Conservation (phyloP, 2,113 vertebrate genomes). For the Seriola dumerili region DNA sequence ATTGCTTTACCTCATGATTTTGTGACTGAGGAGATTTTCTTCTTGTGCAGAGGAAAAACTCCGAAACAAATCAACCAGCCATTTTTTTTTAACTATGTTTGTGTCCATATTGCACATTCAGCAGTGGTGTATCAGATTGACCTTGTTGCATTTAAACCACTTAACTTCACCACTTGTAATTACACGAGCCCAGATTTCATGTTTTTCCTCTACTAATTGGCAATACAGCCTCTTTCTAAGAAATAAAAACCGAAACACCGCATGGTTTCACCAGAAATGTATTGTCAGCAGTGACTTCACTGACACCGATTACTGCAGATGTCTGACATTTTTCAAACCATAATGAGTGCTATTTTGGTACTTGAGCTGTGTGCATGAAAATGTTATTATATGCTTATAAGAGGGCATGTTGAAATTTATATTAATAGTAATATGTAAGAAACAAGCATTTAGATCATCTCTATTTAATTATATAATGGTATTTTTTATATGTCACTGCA, state of each 20-base stretch:
- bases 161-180: slow-evolving; percentile 20
- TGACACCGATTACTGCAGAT: slow-evolving; percentile 2
- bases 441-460: not conserved
- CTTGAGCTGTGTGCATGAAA: not conserved
- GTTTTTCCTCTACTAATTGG: slow-evolving; percentile 13
- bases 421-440: not conserved
- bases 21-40: slow-evolving; percentile 24
- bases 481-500: not conserved
- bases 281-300: slow-evolving; percentile 33
- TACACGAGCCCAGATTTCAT: slow-evolving; percentile 9
- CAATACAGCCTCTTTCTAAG: slow-evolving; percentile 16
- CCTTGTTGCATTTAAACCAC: slow-evolving; percentile 5
- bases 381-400: not conserved
- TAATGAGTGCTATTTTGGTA: not conserved
- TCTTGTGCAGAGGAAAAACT: slow-evolving; percentile 29
- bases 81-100: slow-evolving; percentile 25
- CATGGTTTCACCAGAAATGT: slow-evolving; percentile 16
- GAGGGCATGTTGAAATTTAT: not conserved
- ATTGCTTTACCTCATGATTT: slow-evolving; percentile 40
- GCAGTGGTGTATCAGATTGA: slow-evolving; percentile 42
- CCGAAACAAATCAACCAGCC: slow-evolving; percentile 34
- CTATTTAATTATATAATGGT: not conserved
- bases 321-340: slow-evolving; percentile 4
- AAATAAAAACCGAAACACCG: slow-evolving; percentile 4
- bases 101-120: slow-evolving; percentile 38